Evolutionary conservation across 1,140 invertebrate species (phyloP).

Genomic region (Cryptotermes secundus): DNA sequence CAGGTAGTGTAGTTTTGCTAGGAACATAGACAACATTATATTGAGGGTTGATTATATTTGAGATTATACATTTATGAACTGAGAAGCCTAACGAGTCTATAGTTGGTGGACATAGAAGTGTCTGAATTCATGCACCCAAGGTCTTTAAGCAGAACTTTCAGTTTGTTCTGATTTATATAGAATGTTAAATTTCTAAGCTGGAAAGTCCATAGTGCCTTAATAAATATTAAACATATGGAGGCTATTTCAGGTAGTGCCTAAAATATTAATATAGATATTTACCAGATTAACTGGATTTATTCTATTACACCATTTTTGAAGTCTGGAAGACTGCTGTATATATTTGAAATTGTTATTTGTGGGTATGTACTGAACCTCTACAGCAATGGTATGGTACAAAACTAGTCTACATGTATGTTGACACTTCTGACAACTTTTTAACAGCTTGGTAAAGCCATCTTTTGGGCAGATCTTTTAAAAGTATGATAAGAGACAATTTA

Average conservation of each 20-base stretch:
- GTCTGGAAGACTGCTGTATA: background rate
- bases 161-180: background rate
- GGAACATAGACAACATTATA: no score
- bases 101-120: background rate
- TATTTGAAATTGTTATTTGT: background rate
- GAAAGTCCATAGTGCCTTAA: background rate
- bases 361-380: background rate
- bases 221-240: background rate
- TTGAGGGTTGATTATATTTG: background rate
- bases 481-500: no score
- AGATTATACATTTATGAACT: background rate
- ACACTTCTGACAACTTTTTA: no score
- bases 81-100: background rate
- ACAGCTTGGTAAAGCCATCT: no score
- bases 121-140: background rate
- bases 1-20: no score
- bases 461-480: no score
- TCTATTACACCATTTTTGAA: background rate
- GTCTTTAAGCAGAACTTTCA: background rate
- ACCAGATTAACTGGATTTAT: conserved; percentile 4
- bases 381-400: background rate
- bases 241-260: background rate
- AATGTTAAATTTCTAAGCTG: background rate
- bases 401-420: background rate
- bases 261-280: background rate